phyloP scores from a whole-genome alignment of 2,888 invertebrate species.

The Mythimna lalbum region DNA sequence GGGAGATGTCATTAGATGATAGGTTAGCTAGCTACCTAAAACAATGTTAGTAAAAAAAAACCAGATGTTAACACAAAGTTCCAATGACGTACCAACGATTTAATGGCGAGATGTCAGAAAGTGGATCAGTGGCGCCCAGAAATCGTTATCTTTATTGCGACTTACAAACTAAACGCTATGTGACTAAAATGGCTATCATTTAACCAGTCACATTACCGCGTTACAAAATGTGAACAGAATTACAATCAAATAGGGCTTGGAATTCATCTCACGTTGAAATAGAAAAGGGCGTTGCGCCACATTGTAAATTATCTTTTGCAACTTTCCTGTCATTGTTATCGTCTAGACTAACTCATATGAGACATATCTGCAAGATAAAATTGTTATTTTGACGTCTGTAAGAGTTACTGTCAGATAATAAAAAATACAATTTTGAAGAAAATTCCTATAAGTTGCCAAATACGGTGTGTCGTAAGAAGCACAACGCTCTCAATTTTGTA shows the following conservation, averaged over 20 bases:
- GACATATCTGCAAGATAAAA: constrained; percentile 54
- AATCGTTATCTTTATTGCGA: not conserved
- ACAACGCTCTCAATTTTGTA: not conserved
- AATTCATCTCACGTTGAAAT: constrained; percentile 54
- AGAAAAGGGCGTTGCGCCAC: constrained; percentile 54
- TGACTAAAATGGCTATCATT: constrained; percentile 3
- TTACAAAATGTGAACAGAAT: constrained; percentile 42
- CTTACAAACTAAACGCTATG: constrained; percentile 5
- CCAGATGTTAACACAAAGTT: no score
- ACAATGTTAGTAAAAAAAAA: no score
- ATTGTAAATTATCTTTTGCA: constrained; percentile 48
- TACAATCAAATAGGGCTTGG: constrained; percentile 40
- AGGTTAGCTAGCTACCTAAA: no score
- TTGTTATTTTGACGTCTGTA: constrained; percentile 37
- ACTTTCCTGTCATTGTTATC: constrained; percentile 50
- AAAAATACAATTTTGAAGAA: constrained; percentile 13
- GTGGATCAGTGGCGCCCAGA: not conserved
- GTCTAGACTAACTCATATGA: constrained; percentile 3
- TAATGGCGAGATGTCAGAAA: not conserved
- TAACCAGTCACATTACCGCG: constrained; percentile 4
- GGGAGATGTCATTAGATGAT: no score
- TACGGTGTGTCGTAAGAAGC: not conserved
- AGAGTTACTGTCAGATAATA: constrained; percentile 51
- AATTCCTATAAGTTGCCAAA: constrained; percentile 40
- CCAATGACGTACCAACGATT: not conserved